Evolutionary conservation across 2,888 invertebrate genomes (phyloP), one percentile per base, ranked within the genome.

Genomic region (Parnassius smintheus): DNA sequence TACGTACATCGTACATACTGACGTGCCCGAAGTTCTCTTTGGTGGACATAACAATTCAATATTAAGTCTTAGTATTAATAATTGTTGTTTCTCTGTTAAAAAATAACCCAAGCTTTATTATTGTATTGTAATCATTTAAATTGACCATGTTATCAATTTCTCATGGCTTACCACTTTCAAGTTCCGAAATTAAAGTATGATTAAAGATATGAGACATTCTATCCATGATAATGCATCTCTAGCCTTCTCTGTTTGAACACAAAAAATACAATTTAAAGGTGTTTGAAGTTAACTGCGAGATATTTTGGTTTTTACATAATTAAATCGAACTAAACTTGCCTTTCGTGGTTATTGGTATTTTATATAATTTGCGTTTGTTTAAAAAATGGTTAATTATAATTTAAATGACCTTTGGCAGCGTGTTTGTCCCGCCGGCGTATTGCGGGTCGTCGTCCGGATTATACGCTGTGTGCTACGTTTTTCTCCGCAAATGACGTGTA

Each of bases 381-480:
- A 25, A 56, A 56, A 56, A 35, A 35, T 9, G 48, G 4, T 8
- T 44, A 9, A 8, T 50, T 45, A 61, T 53, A 57, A 53, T 62
- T 62, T 18, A 22, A 18, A 13, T 62, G 57, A 57, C 57, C 57
- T 62, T 46, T 62, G 56, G 12, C 46, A 8, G 53, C 52, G 54
- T n/a, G 35, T 49, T 4, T 8, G 49, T 42, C 22, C 35, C 57
- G 42, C 13, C 57, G 18, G 18, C 57, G 49, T 50, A 35, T 4
- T 11, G n/a, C 9, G 42, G 53, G 62, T 57, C 62, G 42, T 25
- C 42, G 57, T 25, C 53, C 62, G 57, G 42, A 25, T 45, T 51
- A 12, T 13, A 22, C 45, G 35, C 2, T 51, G 41, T 51, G 25
- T 46, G 25, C 46, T 35, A 35, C 35, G 4, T 35, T 13, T 51